Conservation (phyloP, 1,140 invertebrate species). For the Thalassaphorura encarpata region DNA sequence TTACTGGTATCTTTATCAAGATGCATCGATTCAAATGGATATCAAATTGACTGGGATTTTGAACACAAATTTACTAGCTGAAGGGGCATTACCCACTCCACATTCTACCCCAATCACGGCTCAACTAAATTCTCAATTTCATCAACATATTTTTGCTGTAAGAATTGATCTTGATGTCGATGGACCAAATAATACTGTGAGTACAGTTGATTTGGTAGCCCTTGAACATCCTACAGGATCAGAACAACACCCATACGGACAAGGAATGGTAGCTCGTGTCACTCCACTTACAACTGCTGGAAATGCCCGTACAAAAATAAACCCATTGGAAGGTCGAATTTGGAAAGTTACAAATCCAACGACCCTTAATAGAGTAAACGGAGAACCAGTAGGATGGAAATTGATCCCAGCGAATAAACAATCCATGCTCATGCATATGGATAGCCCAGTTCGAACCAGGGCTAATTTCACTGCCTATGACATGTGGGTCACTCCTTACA, state of each 20-base stretch:
- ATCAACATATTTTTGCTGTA: slow-evolving; percentile 15
- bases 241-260: slow-evolving; percentile 11
- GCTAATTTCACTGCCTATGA: slow-evolving; percentile 12
- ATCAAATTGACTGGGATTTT: slow-evolving; percentile 13
- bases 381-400: slow-evolving; percentile 15
- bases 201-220: slow-evolving; percentile 6
- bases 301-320: neutral
- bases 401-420: slow-evolving; percentile 1
- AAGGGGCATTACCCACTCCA: neutral
- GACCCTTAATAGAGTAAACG: slow-evolving; percentile 1
- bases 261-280: slow-evolving; percentile 11
- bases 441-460: slow-evolving; percentile 3
- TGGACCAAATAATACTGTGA: slow-evolving; percentile 10
- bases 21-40: slow-evolving; percentile 4
- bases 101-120: slow-evolving; percentile 5
- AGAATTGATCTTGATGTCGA: slow-evolving; percentile 16
- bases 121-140: slow-evolving; percentile 9
- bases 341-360: slow-evolving; percentile 17
- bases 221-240: slow-evolving; percentile 9
- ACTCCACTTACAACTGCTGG: slow-evolving; percentile 5
- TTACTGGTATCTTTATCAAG: slow-evolving; percentile 28
- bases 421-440: neutral
- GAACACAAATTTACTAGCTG: slow-evolving; percentile 12
- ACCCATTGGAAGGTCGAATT: neutral
- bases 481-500: slow-evolving; percentile 16